These are phyloP conservation scores for Zophobas atratus DNA, from an alignment of 1,140 invertebrate species.

Conservation along the genomic window DNA sequence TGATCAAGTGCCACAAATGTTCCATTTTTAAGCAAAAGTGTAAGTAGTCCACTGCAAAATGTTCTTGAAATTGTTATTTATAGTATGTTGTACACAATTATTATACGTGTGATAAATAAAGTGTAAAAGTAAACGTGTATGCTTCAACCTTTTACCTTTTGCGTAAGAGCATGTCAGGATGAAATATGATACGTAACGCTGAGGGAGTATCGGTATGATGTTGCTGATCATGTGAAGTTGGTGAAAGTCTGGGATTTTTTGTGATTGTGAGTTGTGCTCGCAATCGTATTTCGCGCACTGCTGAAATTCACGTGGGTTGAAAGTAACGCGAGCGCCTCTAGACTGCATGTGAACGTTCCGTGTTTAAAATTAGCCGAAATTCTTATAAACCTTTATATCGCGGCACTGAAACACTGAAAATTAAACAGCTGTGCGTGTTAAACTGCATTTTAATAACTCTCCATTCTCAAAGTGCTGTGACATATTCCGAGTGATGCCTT, in stretches of 20 bases:
- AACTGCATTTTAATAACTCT: conserved; percentile 45
- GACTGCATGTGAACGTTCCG: conserved; percentile 36
- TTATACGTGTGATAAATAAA: conserved; percentile 37
- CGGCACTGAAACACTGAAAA: conserved; percentile 36
- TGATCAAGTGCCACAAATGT: conserved; percentile 32
- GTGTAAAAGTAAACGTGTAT: conserved; percentile 17
- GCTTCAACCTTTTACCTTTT: conserved; percentile 33
- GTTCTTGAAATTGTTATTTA: conserved; percentile 30
- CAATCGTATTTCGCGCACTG: conserved; percentile 42
- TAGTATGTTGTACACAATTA: conserved; percentile 32
- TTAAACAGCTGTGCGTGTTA: conserved; percentile 47
- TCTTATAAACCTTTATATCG: conserved; percentile 50
- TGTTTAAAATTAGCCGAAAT: conserved; percentile 56
- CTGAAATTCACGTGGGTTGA: conserved; percentile 43
- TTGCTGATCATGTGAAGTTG: conserved; percentile 1
- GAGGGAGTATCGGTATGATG: background rate
- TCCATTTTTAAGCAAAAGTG: background rate
- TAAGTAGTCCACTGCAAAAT: conserved; percentile 20
- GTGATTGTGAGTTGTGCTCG: background rate
- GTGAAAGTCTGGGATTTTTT: conserved; percentile 30
- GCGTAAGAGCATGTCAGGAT: conserved; percentile 4
- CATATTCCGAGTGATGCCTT: conserved; percentile 50
- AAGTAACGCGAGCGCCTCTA: conserved; percentile 35
- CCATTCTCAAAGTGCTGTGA: conserved; percentile 42
- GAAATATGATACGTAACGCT: conserved; percentile 14